Evolutionary conservation across 1,140 invertebrate genomes (phyloP), one percentile per base, ranked within the genome.

Genomic region (Phortica variegata): DNA sequence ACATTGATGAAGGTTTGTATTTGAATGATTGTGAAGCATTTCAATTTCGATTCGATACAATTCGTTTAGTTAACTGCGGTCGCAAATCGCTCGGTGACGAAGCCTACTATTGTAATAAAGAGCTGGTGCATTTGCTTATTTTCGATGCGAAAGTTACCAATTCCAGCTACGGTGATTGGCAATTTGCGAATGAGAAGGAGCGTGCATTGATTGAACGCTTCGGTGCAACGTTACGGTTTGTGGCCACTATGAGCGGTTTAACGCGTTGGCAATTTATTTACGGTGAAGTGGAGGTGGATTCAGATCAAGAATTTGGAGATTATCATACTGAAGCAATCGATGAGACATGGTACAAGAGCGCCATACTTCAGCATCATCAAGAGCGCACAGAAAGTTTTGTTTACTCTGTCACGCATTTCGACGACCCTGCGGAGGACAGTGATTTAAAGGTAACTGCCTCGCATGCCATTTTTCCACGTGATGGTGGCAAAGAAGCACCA

Each of bases 311-410:
- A 48, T 94, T 94, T 70, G 88, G 90, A 16, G 86, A 91, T 56
- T 76, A 83, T 17, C 84, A 94, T 71, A 84, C 83, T 12, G 82
- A 83, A 43, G 87, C 93, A 1, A 90, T 94, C 15, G 90, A 96
- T 69, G 93, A 95, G 72, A 84, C 88, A 0, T 97, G 93, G 89
- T 97, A 97, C 69, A 89, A 89, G 70, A 85, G 89, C 38, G 92
- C 94, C 2, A 90, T 96, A 3, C 82, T 95, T 31, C 89, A 91
- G 59, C 87, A 91, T 74, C 80, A 85, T 60, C 79, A 87, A 20
- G 87, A 90, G 54, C 60, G 59, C 12, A 79, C 84, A 2, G 84
- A 90, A 18, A 83, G 84, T 1, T 85, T 90, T 59, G 87, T 91
- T 0, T 89, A 89, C 65, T 85, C 85, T 48, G 88, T 93, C 1